These are phyloP conservation scores for Myoxocephalus aenaeus DNA, from an alignment of 2,797 vertebrate genomes.

Conservation along the genomic window DNA sequence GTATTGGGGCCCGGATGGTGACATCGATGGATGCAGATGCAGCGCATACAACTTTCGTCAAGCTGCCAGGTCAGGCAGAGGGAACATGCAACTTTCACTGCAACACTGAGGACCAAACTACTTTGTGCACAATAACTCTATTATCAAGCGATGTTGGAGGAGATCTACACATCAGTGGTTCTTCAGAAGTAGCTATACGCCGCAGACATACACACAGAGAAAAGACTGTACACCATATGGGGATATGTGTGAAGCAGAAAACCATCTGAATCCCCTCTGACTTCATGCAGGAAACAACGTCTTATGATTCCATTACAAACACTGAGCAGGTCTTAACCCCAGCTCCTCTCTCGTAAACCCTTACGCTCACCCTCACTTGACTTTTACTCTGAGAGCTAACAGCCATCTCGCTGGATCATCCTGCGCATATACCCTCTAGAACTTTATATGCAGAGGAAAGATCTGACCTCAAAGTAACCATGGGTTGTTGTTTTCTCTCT, in stretches of 20 bases:
- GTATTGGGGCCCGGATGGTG: background rate
- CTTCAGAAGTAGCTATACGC: constrained; percentile 21
- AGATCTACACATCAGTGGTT: constrained; percentile 4
- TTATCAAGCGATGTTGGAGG: background rate
- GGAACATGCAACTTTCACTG: background rate
- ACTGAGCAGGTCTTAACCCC: constrained; percentile 55
- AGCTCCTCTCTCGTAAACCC: constrained; percentile 43
- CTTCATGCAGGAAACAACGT: constrained; percentile 40
- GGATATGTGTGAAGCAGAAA: constrained; percentile 51
- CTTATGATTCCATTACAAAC: constrained; percentile 65
- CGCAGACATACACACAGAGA: background rate
- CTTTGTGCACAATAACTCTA: background rate
- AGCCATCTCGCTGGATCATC: constrained; percentile 47
- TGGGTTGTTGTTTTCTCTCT: constrained; percentile 5
- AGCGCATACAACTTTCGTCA: background rate
- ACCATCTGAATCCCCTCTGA: constrained; percentile 43
- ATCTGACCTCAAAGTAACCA: constrained; percentile 37
- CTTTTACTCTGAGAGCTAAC: constrained; percentile 47
- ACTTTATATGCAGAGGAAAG: constrained; percentile 43
- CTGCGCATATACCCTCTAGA: constrained; percentile 32
- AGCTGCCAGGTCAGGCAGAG: background rate
- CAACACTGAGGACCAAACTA: background rate
- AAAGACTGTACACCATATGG: constrained; percentile 23
- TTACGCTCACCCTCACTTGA: constrained; percentile 37
- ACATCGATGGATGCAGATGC: background rate